These are phyloP conservation scores for Acleris laterana DNA, from an alignment of 2,888 invertebrate genomes.

Conservation along the genomic window DNA sequence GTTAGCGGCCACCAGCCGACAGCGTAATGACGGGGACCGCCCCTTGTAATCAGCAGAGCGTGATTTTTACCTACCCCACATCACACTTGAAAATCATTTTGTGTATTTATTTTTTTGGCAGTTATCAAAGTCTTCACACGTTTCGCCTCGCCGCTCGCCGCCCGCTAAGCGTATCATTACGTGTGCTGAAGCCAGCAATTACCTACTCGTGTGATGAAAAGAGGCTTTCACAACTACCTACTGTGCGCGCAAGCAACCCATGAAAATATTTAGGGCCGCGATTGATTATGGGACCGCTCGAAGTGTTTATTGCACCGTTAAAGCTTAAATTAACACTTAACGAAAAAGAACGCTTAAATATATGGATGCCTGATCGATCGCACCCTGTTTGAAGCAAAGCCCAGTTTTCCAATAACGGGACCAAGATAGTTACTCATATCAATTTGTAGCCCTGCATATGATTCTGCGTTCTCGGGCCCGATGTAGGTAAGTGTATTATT, in stretches of 20 bases:
- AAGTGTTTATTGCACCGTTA: conserved; percentile 18
- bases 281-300: conserved; percentile 22
- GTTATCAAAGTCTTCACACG: conserved; percentile 71
- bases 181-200: conserved; percentile 66
- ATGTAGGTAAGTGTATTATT: no score
- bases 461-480: no score
- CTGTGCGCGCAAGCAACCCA: conserved; percentile 30
- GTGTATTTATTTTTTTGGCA: conserved; percentile 64
- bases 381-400: not conserved
- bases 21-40: conserved; percentile 74
- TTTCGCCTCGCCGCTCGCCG: conserved; percentile 55
- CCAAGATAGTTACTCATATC: not conserved
- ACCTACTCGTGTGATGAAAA: conserved; percentile 61
- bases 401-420: not conserved
- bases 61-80: conserved; percentile 74
- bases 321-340: conserved; percentile 3
- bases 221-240: conserved; percentile 57
- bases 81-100: conserved; percentile 75
- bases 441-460: not conserved
- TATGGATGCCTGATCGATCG: conserved; percentile 1
- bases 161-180: conserved; percentile 75
- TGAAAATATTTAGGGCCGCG: conserved; percentile 27
- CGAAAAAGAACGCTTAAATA: not conserved
- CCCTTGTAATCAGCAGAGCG: conserved; percentile 67
- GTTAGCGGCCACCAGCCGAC: conserved; percentile 61